Percentiles rank a stretch among this genome's conserved stretches.
Conservation (phyloP, 2,888 invertebrate species). For the Drosophila pseudotakahashii region DNA sequence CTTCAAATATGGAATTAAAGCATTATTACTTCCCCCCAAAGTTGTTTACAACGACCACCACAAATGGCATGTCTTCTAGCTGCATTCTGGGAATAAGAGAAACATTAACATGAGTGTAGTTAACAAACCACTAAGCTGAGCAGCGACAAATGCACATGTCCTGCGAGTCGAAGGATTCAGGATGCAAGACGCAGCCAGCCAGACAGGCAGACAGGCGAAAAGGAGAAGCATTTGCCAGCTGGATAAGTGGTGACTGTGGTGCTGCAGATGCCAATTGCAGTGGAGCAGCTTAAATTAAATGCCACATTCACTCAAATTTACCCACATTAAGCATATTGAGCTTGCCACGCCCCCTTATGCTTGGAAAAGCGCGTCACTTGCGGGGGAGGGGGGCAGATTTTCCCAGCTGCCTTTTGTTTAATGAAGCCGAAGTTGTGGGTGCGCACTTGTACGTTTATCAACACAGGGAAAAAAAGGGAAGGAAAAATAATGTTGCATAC, state of each 20-base stretch:
- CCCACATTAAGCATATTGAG: slow-evolving; percentile 64
- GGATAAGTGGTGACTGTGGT: slow-evolving; percentile 29
- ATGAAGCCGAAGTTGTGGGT: slow-evolving; percentile 73
- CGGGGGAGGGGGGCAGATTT: neutral
- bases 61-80: slow-evolving; percentile 9
- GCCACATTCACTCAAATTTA: slow-evolving; percentile 34
- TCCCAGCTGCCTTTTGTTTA: slow-evolving; percentile 66
- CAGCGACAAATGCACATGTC: slow-evolving; percentile 15
- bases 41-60: neutral
- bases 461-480: neutral
- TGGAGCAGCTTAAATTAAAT: slow-evolving; percentile 26
- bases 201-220: neutral
- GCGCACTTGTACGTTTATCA: neutral
- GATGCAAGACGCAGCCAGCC: slow-evolving; percentile 6
- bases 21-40: neutral
- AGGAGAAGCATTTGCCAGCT: slow-evolving; percentile 15
- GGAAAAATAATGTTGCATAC: no score
- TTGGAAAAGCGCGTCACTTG: slow-evolving; percentile 34
- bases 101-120: slow-evolving; percentile 35
- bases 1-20: neutral
- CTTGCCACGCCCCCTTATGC: slow-evolving; percentile 37
- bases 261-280: slow-evolving; percentile 34
- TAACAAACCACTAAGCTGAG: slow-evolving; percentile 30
- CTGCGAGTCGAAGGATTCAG: slow-evolving; percentile 7
- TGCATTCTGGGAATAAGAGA: slow-evolving; percentile 2